Conservation (phyloP, 2,113 vertebrate genomes). For the Fregetta grallaria region DNA sequence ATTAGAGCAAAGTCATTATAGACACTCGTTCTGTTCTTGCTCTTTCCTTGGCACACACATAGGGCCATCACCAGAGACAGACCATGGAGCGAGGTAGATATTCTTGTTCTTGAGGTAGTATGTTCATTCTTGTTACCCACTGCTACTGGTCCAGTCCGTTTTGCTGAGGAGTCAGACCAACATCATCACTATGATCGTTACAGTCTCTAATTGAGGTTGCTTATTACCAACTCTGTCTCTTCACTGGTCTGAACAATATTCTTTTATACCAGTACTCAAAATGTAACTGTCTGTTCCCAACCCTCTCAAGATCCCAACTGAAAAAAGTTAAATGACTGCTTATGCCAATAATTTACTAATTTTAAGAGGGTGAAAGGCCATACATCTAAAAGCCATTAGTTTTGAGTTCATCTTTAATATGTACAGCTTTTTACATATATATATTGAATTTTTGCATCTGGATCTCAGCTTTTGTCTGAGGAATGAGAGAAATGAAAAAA, state of each 20-base stretch:
- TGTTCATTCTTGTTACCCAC: neutral
- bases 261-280: neutral
- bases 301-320: neutral
- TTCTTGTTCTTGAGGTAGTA: neutral
- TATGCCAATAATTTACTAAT: neutral
- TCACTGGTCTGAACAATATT: neutral
- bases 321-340: neutral
- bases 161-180: neutral
- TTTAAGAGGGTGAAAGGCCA: neutral
- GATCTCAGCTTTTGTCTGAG: neutral
- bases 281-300: neutral
- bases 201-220: neutral
- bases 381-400: neutral
- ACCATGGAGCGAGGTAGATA: accelerated
- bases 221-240: neutral
- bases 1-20: neutral
- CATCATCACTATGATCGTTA: neutral
- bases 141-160: neutral
- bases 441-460: neutral
- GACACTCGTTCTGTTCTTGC: neutral
- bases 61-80: neutral
- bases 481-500: neutral
- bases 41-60: neutral
- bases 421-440: neutral
- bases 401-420: neutral